Evolutionary conservation across 2,797 vertebrate genomes (phyloP).

Genomic region (Rhinophrynus dorsalis): DNA sequence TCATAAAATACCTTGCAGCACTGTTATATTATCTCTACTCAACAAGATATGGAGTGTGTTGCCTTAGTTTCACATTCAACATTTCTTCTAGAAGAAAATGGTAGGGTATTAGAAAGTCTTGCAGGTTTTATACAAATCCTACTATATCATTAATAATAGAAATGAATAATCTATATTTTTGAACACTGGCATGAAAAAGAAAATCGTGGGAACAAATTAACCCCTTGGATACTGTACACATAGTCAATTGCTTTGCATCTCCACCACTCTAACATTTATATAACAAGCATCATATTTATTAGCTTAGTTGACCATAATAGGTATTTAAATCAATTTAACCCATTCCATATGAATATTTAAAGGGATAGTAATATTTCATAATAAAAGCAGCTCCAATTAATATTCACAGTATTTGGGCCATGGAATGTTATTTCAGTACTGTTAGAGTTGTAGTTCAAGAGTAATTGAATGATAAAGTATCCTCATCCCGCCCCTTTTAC

Average conservation of each 20-base stretch:
- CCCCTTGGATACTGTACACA: too few species aligned
- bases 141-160: neutral
- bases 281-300: neutral
- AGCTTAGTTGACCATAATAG: neutral
- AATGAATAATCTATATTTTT: neutral
- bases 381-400: too few species aligned
- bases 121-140: neutral
- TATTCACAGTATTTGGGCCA: too few species aligned
- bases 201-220: neutral
- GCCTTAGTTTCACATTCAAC: slow-evolving; percentile 12
- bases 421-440: too few species aligned
- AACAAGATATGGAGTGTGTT: slow-evolving; percentile 34
- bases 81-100: slow-evolving; percentile 25
- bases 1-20: slow-evolving; percentile 31
- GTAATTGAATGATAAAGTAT: too few species aligned
- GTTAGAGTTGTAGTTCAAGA: too few species aligned
- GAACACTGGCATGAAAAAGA: neutral
- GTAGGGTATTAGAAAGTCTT: neutral
- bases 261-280: too few species aligned
- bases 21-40: slow-evolving; percentile 31
- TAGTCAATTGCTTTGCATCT: too few species aligned
- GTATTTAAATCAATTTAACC: neutral
- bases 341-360: neutral
- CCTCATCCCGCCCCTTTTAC: too few species aligned
- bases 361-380: too few species aligned